Evolutionary conservation across 1,140 invertebrate genomes (phyloP), one percentile per base, ranked within the genome.

Genomic region (Nephotettix cincticeps): DNA sequence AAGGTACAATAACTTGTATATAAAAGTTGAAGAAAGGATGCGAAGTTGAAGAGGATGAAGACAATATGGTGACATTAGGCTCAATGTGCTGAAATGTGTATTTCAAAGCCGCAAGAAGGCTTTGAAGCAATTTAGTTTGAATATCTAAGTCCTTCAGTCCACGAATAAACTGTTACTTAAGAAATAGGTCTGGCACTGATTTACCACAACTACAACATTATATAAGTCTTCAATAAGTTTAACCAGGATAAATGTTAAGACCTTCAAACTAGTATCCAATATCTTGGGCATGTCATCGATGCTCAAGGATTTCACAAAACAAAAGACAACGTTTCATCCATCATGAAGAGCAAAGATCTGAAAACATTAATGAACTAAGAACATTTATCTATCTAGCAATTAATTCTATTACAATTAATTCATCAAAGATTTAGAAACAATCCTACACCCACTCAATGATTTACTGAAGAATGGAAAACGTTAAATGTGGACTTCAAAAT

Each of bases 391-490:
- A 77, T 3, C 43, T 83, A 28, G 61, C 79, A 0, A 79, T n/a
- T n/a, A n/a, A n/a, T n/a, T 76, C 32, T 79, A 78, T 71, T 82
- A 80, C 43, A 61, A 61, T 19, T 68, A 74, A 36, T 82, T 78
- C 65, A 72, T 82, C 19, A 68, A 66, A 54, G 70, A 71, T 63
- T 27, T 71, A 1, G 43, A 73, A 6, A 36, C 43, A 1, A 66
- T 69, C 1, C 19, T 70, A 0, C 11, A 70, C 11, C 76, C 76
- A 1, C 32, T 77, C 1, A 73, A 76, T 66, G 47, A 67, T 17
- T 45, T 77, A n/a, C 23, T 61, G 25, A 21, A 27, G 23, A 61
- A 61, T 14, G 27, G 23, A 3, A 61, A 61, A 61, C 3, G 6
- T 3, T 51, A 19, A 11, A 4, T 61, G 3, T 27, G 25, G 56